Base-by-base conservation (phyloP, 2,113 vertebrate species). In the Typhlomys cinereus region DNA sequence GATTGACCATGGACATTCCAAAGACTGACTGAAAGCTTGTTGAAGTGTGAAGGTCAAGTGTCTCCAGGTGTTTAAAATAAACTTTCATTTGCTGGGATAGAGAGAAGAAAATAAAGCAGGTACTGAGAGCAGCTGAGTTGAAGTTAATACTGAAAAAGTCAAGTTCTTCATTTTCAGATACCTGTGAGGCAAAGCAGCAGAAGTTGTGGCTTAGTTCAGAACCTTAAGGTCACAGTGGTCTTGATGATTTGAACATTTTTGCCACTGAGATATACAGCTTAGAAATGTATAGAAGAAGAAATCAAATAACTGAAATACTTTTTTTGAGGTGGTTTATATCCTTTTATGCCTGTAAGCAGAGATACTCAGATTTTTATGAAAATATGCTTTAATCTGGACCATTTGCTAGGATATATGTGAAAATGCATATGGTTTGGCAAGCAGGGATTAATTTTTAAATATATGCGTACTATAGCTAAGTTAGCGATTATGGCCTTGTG, bases 331-430 rank as follows among this genome's bases (percentile, higher is more conserved):
- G 48, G 88, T 91, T 78, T 34, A 66, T 0, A 54, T 69, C 9
- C 5, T 87, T 74, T 21, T 88, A 7, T 61, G 23, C 34, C n/a
- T 90, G 2, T 76, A 64, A 66, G 48, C 92, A 94, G 34, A 92
- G 91, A 75, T 70, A 88, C 41, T 91, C 2, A 88, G 25, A 8
- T 83, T 78, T 84, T 88, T 79, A 29, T 86, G 69, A 88, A 74
- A 79, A 7, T 66, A 59, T 57, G 85, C 92, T 83, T 90, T 93
- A 85, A 83, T 85, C 4, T 92, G 59, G 12, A 27, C 3, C 52
- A 44, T 79, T 87, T 46, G 76, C 73, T 92, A 48, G 23, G 62
- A 50, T 7, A 29, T 59, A 36, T 57, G 62, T 75, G 67, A 84
- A 80, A 92, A 86, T 82, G 25, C 50, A 57, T 36, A 59, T 44